Evolutionary conservation across 2,113 vertebrate species (phyloP).

Genomic region (Prinia subflava): DNA sequence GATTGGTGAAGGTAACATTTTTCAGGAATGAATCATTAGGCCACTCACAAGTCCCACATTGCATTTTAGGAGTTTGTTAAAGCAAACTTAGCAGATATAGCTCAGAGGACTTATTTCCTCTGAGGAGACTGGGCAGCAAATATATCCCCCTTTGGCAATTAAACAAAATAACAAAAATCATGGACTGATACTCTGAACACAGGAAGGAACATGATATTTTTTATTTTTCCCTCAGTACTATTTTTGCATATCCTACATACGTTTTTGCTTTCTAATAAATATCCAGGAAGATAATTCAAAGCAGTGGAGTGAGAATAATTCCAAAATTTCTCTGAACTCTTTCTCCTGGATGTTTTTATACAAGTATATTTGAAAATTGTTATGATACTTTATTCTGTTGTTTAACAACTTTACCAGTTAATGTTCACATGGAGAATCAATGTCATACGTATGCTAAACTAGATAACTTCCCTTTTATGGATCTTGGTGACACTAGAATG

Average conservation of each 20-base stretch:
- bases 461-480: background rate
- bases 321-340: background rate
- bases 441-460: background rate
- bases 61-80: background rate
- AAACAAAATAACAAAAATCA: background rate
- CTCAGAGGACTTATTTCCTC: background rate
- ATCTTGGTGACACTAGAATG: background rate
- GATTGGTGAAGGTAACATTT: background rate
- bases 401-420: background rate
- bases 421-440: background rate
- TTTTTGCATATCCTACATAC: background rate
- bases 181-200: background rate
- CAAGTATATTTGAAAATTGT: background rate
- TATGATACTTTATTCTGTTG: background rate
- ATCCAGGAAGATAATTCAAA: background rate
- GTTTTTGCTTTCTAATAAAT: background rate
- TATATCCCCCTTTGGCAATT: background rate
- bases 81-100: background rate
- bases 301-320: background rate
- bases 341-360: background rate
- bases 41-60: background rate
- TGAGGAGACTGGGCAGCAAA: background rate
- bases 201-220: background rate
- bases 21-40: background rate
- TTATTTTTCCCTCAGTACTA: background rate